These are phyloP conservation scores for Zalophus californianus DNA, from an alignment of 2,797 vertebrate genomes.

Conservation along the genomic window DNA sequence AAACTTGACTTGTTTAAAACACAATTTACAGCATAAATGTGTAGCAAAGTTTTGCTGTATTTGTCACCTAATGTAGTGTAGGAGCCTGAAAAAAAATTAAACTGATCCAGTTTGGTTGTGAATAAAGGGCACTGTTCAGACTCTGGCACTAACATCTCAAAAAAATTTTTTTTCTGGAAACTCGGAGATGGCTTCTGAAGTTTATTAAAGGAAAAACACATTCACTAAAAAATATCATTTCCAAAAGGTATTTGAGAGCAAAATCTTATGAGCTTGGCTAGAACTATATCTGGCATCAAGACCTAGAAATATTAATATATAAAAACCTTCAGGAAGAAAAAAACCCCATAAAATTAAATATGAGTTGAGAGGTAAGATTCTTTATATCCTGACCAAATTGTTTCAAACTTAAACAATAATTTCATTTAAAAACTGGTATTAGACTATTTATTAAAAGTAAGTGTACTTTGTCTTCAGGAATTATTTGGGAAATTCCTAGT, in stretches of 20 bases:
- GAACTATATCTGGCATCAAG: slow-evolving; percentile 77
- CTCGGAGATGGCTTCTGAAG: slow-evolving; percentile 82
- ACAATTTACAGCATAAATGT: not conserved
- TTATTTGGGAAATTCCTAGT: not conserved
- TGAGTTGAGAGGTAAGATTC: slow-evolving; percentile 18
- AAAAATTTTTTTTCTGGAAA: slow-evolving; percentile 77
- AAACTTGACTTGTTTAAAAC: slow-evolving; percentile 28
- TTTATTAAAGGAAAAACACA: slow-evolving; percentile 80
- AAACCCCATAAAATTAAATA: slow-evolving; percentile 56
- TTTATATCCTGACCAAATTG: not conserved
- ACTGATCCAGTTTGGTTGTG: slow-evolving; percentile 14
- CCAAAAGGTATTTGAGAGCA: slow-evolving; percentile 78
- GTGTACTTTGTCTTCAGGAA: not conserved
- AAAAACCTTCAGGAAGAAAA: slow-evolving; percentile 65
- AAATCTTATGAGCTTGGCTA: slow-evolving; percentile 76
- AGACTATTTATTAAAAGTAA: slow-evolving; percentile 35
- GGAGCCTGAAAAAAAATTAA: slow-evolving; percentile 53
- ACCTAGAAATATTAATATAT: slow-evolving; percentile 62
- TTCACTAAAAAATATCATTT: slow-evolving; percentile 75
- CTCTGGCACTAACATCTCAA: slow-evolving; percentile 75
- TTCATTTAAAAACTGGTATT: not conserved
- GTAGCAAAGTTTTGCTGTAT: slow-evolving; percentile 4
- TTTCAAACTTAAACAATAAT: slow-evolving; percentile 29
- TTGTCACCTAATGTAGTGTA: slow-evolving; percentile 65
- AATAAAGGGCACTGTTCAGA: slow-evolving; percentile 82